Base-by-base conservation (phyloP, 2,888 invertebrate genomes). In the Harmothoe impar region DNA sequence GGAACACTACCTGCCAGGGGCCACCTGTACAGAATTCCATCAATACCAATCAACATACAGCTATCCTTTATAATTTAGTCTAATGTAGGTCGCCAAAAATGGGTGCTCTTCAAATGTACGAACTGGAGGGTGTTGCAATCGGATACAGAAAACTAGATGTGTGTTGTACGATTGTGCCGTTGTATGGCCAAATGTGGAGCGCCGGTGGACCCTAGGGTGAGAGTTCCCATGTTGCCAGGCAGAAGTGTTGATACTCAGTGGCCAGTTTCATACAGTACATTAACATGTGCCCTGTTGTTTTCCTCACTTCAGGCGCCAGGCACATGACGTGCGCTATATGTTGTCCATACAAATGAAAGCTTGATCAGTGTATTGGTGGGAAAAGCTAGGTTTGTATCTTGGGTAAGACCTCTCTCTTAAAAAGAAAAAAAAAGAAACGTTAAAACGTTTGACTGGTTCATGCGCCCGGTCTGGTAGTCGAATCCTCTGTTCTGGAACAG, bases 371-470 rank as follows among this genome's bases (percentile, higher is more conserved):
- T 90, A 85, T 86, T 90, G 90, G 90, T 90, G 90, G 91, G 81
- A 72, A 93, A 92, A 96, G 52, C 97, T 97, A 97, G 97, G 97
- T 97, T 97, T 97, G 97, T 97, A 97, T 97, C 97, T 89, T 88
- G 91, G 92, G 92, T 92, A 92, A 92, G 92, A 89, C 90, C 35
- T 77, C 52, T 89, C 89, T 77, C 86, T 86, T 86, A 54, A 86
- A 86, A 52, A 10, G 10, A n/a, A 52, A 86, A 54, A 86, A 86
- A 86, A 62, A 62, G 20, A 20, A 62, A 62, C 20, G n/a, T n/a
- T n/a, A n/a, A 62, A 62, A 62, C 20, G 3, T 7, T 5, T 43
- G 43, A 10, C 43, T 62, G 62, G 62, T 62, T 3, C 10, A 43
- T 43, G 43, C 10, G 43, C 43, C 43, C 5, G 10, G 43, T 43